Base-by-base conservation (phyloP, 2,113 vertebrate genomes). In the Himantopus leucocephalus region DNA sequence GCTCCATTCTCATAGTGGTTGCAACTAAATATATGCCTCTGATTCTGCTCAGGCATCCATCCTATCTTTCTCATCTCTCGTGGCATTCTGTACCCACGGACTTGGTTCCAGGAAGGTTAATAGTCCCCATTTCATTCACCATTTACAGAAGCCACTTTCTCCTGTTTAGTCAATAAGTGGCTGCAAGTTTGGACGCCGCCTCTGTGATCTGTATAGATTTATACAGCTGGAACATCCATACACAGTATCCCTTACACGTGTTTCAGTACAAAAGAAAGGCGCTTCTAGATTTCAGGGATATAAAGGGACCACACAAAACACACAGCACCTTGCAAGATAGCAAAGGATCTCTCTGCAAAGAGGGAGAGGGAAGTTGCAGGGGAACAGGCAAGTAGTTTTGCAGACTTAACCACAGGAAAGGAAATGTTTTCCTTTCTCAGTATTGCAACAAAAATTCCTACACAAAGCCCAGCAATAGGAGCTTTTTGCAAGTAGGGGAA, bases 361-460 rank as follows among this genome's bases (percentile, higher is more conserved):
- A 62, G 6, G 18, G 21, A 66, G 27, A 45, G 30, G 10, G 29
- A 86, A 81, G 30, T 67, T 87, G 19, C n/a, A 43, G 37, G 21
- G 16, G 26, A 84, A 43, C 0, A 0, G 78, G 27, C 58, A 77
- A 80, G 27, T 78, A 75, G 43, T 85, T 94, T 72, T 95, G 66
- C 53, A 83, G 62, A 71, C 7, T 87, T 81, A 83, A 81, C 76
- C 71, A 37, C 52, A 88, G 84, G 59, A 94, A 95, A 91, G 22
- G 48, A 95, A 95, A 80, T n/a, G 8, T 75, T 96, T 86, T 78
- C 47, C 32, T 75, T 94, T 90, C 43, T 73, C 68, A 85, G 24
- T 14, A 53, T 7, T 74, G 56, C 21, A 74, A 84, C 39, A 85
- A 92, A 84, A 85, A 56, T 21, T 75, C 72, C 79, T 81, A 35